Percentiles rank a stretch among this genome's conserved stretches.
phyloP scores from a whole-genome alignment of 2,888 invertebrate genomes.

The Allolobophora icterica region DNA sequence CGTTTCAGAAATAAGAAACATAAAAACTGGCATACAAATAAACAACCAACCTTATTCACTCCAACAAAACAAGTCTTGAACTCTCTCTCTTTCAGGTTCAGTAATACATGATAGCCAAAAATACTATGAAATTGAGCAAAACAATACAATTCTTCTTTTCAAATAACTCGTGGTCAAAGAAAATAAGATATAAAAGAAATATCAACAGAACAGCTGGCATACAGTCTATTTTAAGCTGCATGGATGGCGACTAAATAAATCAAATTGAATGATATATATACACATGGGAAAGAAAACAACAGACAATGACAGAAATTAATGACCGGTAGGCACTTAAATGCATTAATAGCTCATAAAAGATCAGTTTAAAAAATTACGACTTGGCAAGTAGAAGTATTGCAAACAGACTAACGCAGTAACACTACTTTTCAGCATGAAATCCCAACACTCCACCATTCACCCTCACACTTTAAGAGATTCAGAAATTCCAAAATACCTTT shows the following conservation, averaged over 20 bases:
- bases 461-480: not conserved
- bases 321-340: not conserved
- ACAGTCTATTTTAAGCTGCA: not conserved
- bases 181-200: not conserved
- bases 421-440: not conserved
- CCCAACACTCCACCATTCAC: not conserved
- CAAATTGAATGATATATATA: not conserved
- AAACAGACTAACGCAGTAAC: not conserved
- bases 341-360: not conserved
- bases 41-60: not conserved
- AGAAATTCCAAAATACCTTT: conserved; percentile 10
- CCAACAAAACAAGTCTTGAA: not conserved
- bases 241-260: not conserved
- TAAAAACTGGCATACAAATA: not conserved
- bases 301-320: not conserved
- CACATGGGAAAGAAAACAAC: not conserved
- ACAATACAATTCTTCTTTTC: not conserved
- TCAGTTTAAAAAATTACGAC: not conserved
- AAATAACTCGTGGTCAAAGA: not conserved
- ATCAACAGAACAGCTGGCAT: not conserved
- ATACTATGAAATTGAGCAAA: conserved; percentile 8
- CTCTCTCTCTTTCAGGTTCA: not conserved
- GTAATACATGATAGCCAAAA: not conserved
- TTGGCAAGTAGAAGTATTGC: not conserved
- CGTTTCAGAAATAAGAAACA: not conserved